Evolutionary conservation across 2,113 vertebrate genomes (phyloP).

Genomic region (Carassius carassius): DNA sequence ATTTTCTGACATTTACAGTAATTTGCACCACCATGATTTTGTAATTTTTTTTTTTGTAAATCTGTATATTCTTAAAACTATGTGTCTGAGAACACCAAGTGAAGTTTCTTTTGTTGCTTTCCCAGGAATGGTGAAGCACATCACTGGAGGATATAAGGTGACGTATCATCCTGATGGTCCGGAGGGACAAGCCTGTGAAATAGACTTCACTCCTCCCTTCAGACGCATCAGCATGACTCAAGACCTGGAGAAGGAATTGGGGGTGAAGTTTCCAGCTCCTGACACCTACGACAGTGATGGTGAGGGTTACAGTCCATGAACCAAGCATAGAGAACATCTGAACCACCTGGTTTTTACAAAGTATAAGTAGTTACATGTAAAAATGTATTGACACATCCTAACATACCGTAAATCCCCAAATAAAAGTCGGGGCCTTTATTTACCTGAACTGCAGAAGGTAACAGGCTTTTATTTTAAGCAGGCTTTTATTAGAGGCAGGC

Average conservation of each 20-base stretch:
- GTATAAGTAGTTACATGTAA: not conserved
- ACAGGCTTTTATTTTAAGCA: no score
- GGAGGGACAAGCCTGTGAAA: conserved; percentile 84
- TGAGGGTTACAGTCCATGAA: conserved; percentile 28
- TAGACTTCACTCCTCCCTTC: conserved; percentile 98
- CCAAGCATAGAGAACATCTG: not conserved
- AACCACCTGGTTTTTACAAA: not conserved
- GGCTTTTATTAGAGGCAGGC: no score
- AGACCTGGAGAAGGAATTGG: conserved; percentile 88
- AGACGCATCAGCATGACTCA: conserved; percentile 86
- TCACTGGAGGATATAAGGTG: conserved; percentile 89
- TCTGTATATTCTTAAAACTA: not conserved
- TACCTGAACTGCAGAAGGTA: no score
- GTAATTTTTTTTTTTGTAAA: no score
- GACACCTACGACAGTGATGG: conserved; percentile 74
- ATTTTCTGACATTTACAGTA: not conserved
- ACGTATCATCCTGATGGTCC: conserved; percentile 92
- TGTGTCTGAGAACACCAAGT: not conserved
- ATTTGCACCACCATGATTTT: not conserved
- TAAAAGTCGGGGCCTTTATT: no score
- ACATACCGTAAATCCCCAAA: no score
- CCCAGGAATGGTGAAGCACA: conserved; percentile 92
- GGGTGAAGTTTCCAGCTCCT: conserved; percentile 84
- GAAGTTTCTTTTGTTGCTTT: not conserved
- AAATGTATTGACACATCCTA: not conserved